These are phyloP conservation scores for Heterodera filipjevi DNA, from an alignment of 2,888 invertebrate species.

Conservation along the genomic window DNA sequence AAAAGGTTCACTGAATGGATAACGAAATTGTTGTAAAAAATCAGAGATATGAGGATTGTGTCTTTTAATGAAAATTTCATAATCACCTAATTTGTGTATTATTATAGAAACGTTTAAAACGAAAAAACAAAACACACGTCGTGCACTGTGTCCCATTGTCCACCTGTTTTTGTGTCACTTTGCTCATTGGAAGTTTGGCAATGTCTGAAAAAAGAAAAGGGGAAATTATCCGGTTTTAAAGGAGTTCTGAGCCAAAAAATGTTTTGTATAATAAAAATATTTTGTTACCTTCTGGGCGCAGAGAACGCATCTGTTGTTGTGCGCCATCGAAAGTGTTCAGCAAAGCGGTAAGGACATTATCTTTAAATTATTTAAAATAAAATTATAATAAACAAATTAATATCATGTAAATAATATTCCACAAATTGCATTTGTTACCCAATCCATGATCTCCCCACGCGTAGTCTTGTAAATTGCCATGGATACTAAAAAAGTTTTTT, in stretches of 20 bases:
- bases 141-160: slow-evolving; percentile 43
- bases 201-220: slow-evolving; percentile 26
- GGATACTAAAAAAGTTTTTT: background rate
- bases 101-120: too few species aligned
- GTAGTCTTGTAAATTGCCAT: slow-evolving; percentile 35
- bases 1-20: too few species aligned
- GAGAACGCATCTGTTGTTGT: background rate
- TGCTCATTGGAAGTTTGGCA: slow-evolving; percentile 32
- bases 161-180: slow-evolving; percentile 27
- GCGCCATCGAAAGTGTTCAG: slow-evolving; percentile 35
- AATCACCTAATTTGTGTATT: too few species aligned
- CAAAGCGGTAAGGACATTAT: slow-evolving; percentile 35
- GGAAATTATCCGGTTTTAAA: too few species aligned
- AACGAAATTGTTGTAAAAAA: too few species aligned
- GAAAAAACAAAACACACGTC: slow-evolving; percentile 11
- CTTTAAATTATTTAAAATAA: background rate
- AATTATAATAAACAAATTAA: background rate
- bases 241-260: background rate
- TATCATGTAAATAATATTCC: too few species aligned
- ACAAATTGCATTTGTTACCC: background rate
- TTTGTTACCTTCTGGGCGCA: slow-evolving; percentile 13
- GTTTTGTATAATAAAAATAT: background rate
- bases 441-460: slow-evolving; percentile 37
- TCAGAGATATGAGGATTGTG: too few species aligned
- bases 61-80: too few species aligned